Base-by-base conservation (phyloP, 2,797 vertebrate species). In the Eospalax fontanierii region DNA sequence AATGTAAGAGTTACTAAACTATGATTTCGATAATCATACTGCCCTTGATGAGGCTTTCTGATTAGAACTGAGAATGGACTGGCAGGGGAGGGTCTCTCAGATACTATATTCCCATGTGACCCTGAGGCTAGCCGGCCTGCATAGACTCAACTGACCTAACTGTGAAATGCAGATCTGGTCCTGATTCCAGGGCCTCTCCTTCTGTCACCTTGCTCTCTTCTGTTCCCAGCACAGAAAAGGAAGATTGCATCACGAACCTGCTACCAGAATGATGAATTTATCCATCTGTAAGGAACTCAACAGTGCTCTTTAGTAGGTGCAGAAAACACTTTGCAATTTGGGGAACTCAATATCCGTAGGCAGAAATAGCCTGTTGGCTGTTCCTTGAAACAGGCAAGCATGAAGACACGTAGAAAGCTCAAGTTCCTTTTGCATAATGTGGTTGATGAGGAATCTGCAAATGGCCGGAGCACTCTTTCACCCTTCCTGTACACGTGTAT, bases 291-390 rank as follows among this genome's bases (percentile, higher is more conserved):
- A 74, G 63, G 35, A 38, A 68, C 43, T 83, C 80, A 70, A 9
- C 19, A 71, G 33, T 66, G 66, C 68, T 87, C 68, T 87, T 43
- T 14, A 10, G n/a, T 46, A 50, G 15, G 43, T 2, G 0, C 22
- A 73, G 43, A 76, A 91, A 80, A 85, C 14, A 71, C 33, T 33
- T n/a, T 81, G 81, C 24, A 38, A n/a, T 93, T 93, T 94, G 66
- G 35, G 63, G 57, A 85, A 84, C 46, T 78, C n/a, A 35, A 15
- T 61, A 14, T 75, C 78, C 38, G 59, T 40, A 61, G 6, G 30
- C 30, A 79, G 91, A 91, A 97, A 90, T 61, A 75, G 19, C 38
- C 63, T 61, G 59, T 35, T 35, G 57, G 18, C 70, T 70, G 74
- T 73, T 95, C 82, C 78, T 95, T 89, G 71, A 87, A 26, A n/a